These are phyloP conservation scores for Diglossa brunneiventris DNA, from an alignment of 2,113 vertebrate genomes.

Conservation along the genomic window DNA sequence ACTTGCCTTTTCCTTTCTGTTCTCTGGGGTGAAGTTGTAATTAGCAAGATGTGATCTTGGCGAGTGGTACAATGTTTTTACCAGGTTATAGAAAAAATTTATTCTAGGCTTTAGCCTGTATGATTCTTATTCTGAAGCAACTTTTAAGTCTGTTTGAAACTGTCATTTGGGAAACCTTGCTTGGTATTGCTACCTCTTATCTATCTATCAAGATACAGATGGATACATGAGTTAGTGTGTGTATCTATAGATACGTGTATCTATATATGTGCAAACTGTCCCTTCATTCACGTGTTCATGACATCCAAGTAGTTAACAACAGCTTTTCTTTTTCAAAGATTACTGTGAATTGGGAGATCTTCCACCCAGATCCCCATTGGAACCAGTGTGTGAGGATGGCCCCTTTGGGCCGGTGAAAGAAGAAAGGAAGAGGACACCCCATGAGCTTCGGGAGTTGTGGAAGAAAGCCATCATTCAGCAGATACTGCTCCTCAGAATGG, in stretches of 20 bases:
- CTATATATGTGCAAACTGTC: not conserved
- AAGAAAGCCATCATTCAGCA: conserved; percentile 94
- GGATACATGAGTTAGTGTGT: not conserved
- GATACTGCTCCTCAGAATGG: conserved; percentile 95
- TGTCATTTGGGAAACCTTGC: not conserved
- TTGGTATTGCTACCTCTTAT: not conserved
- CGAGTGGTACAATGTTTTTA: not conserved
- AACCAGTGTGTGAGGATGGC: conserved; percentile 74
- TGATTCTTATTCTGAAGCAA: not conserved
- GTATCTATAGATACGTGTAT: not conserved
- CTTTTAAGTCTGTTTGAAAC: not conserved
- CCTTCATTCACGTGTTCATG: not conserved
- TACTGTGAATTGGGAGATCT: conserved; percentile 82
- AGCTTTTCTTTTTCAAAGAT: conserved; percentile 71
- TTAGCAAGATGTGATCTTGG: not conserved
- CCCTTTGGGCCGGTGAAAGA: conserved; percentile 78
- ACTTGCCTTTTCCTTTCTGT: not conserved
- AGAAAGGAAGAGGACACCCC: conserved; percentile 78
- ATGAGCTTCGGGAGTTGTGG: conserved; percentile 91
- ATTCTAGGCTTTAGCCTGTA: not conserved
- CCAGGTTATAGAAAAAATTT: not conserved
- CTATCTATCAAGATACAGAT: not conserved
- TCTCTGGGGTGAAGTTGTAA: not conserved
- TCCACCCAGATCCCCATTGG: conserved; percentile 68
- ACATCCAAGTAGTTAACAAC: not conserved